Percentiles rank a stretch among this genome's conserved stretches.
These are phyloP conservation scores for Hyaena hyaena DNA, from an alignment of 2,113 vertebrate genomes.

Conservation along the genomic window DNA sequence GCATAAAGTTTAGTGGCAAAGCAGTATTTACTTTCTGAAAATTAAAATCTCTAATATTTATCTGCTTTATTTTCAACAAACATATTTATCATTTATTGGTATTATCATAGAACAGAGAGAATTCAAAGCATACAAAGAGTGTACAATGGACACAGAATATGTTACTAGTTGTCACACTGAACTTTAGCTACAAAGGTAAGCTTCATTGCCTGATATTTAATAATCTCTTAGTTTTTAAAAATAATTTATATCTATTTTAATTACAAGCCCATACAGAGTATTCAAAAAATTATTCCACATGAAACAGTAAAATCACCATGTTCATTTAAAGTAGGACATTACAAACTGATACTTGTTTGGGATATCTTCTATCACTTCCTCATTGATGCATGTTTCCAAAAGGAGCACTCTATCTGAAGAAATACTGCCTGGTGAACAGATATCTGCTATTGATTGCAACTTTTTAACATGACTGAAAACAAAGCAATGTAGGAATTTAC, in stretches of 20 bases:
- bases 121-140: slow-evolving; percentile 31
- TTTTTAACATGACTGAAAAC: not conserved
- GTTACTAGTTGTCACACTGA: not conserved
- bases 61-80: slow-evolving; percentile 76
- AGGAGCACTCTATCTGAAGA: not conserved
- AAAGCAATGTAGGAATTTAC: not conserved
- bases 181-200: not conserved
- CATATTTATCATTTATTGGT: slow-evolving; percentile 56
- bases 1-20: slow-evolving; percentile 86
- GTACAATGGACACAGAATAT: not conserved
- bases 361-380: not conserved
- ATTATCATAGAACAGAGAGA: slow-evolving; percentile 29
- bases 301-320: not conserved
- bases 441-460: not conserved
- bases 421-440: not conserved
- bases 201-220: not conserved
- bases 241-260: not conserved
- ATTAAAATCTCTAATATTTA: slow-evolving; percentile 81
- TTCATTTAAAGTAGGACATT: not conserved
- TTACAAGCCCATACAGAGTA: not conserved
- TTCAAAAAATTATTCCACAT: not conserved
- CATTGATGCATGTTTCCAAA: not conserved
- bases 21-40: slow-evolving; percentile 84
- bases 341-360: not conserved
- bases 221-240: not conserved